Evolutionary conservation across 2,113 vertebrate species (phyloP).

Genomic region (Ivindomyrus marchei): DNA sequence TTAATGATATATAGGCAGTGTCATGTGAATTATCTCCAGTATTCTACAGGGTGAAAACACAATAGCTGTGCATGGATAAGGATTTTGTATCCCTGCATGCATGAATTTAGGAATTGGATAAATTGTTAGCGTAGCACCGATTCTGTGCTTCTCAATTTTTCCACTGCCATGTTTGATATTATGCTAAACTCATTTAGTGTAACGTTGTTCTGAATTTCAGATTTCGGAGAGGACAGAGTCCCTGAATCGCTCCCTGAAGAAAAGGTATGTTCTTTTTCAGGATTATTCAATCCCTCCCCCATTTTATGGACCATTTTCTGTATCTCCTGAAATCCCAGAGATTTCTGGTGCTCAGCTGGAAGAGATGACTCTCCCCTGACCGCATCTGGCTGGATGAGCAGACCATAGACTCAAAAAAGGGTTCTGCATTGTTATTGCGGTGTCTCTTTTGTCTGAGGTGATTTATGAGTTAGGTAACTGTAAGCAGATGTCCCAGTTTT

Average conservation of each 20-base stretch:
- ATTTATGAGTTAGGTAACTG: slow-evolving; percentile 48
- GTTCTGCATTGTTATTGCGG: slow-evolving; percentile 25
- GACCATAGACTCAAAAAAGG: slow-evolving; percentile 21
- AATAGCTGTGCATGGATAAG: neutral
- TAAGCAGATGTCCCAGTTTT: slow-evolving; percentile 53
- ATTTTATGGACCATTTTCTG: neutral
- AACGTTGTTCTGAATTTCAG: slow-evolving; percentile 46
- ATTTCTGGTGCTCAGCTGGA: neutral
- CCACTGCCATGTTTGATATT: neutral
- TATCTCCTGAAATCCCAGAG: neutral
- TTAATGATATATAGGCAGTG: neutral
- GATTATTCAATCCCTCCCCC: neutral
- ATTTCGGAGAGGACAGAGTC: slow-evolving; percentile 73
- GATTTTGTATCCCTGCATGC: neutral
- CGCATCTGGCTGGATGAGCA: slow-evolving; percentile 18
- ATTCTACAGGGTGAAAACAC: neutral
- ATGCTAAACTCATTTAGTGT: neutral
- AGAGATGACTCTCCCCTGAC: neutral
- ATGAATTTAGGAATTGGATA: neutral
- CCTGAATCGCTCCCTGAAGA: slow-evolving; percentile 67
- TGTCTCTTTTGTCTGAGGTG: slow-evolving; percentile 33
- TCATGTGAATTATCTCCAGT: neutral
- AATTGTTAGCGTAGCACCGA: neutral
- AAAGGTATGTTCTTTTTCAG: slow-evolving; percentile 59
- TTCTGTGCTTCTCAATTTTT: neutral